Conservation (phyloP, 1,140 invertebrate species). For the Chironomus tepperi region DNA sequence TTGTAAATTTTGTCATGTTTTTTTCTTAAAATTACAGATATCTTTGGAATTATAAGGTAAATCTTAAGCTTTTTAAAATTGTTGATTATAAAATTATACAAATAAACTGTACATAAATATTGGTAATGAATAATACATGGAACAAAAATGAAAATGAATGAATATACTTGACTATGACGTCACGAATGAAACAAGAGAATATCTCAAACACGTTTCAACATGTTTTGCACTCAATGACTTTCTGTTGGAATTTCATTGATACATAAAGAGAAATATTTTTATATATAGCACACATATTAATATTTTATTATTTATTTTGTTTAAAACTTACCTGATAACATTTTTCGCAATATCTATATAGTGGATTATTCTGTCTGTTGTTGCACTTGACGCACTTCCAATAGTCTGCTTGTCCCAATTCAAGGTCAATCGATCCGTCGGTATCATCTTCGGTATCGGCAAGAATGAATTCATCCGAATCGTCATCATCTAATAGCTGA, state of each 20-base stretch:
- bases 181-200: not conserved
- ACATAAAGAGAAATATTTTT: not conserved
- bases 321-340: constrained; percentile 48
- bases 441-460: constrained; percentile 47
- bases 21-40: not conserved
- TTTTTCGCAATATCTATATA: constrained; percentile 55
- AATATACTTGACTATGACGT: not conserved
- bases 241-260: not conserved
- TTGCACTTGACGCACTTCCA: constrained; percentile 54
- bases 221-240: not conserved
- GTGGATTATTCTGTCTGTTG: constrained; percentile 50
- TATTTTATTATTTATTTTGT: not conserved
- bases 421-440: constrained; percentile 43
- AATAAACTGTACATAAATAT: not conserved
- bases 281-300: not conserved
- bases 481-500: constrained; percentile 33
- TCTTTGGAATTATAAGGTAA: not conserved
- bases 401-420: constrained; percentile 48
- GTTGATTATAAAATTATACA: not conserved
- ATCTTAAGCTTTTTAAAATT: not conserved
- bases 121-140: not conserved
- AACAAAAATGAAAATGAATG: not conserved
- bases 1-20: not conserved
- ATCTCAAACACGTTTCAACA: constrained; percentile 5
- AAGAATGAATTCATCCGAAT: constrained; percentile 37